phyloP scores from a whole-genome alignment of 2,797 vertebrate genomes.

The Naso thynnoides region DNA sequence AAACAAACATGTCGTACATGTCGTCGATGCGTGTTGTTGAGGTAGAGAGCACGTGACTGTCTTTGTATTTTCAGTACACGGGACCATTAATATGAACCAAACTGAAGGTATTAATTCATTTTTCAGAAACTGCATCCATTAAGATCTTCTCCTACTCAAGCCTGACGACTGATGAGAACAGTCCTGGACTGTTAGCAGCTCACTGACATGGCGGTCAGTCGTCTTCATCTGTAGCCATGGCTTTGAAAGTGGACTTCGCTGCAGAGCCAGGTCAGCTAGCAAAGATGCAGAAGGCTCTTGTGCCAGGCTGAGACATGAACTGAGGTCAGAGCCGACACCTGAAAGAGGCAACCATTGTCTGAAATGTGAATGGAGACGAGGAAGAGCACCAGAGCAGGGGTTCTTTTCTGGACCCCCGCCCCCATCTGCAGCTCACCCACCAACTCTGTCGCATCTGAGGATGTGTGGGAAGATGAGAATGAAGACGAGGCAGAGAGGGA shows the following conservation, averaged over 20 bases:
- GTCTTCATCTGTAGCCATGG: conserved; percentile 28
- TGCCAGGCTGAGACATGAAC: conserved; percentile 44
- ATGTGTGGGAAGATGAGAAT: conserved; percentile 60
- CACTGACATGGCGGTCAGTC: conserved; percentile 1
- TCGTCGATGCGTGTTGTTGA: too few species aligned
- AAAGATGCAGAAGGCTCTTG: conserved; percentile 24
- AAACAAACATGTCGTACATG: too few species aligned
- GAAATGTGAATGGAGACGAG: conserved; percentile 67
- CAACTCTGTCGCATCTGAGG: conserved; percentile 59
- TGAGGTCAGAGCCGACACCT: conserved; percentile 18
- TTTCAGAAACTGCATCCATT: conserved; percentile 42
- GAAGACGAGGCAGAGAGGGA: conserved; percentile 32
- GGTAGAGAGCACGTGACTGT: too few species aligned
- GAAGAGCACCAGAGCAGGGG: conserved; percentile 56
- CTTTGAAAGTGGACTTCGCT: conserved; percentile 8
- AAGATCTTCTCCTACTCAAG: not conserved
- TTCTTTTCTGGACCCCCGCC: conserved; percentile 74
- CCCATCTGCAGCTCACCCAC: conserved; percentile 56
- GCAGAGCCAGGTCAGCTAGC: conserved; percentile 19
- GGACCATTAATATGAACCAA: too few species aligned
- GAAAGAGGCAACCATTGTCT: not conserved
- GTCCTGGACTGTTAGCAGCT: not conserved
- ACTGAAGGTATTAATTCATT: not conserved
- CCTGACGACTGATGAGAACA: conserved; percentile 1
- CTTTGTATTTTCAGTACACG: too few species aligned